A percentile compares a stretch with the other conserved stretches of the same genome.
Evolutionary conservation across 2,888 invertebrate species (phyloP).

Genomic region (Caradrina clavipalpis): DNA sequence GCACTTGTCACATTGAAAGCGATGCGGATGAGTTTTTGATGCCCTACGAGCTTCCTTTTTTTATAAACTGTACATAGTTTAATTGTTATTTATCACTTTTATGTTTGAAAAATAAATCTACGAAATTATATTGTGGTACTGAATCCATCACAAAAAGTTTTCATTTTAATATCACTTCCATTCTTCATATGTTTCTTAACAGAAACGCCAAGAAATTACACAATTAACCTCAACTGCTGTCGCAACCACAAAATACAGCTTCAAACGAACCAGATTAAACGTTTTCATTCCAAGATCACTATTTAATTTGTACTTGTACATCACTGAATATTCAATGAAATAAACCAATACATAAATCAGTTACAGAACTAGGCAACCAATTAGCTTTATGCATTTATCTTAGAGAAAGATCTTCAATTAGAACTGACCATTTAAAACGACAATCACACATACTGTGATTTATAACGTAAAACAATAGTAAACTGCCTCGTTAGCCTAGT

Average conservation of each 20-base stretch:
- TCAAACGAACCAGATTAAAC: conserved; percentile 24
- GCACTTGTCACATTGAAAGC: too few relatives aligned
- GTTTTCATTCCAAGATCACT: conserved; percentile 29
- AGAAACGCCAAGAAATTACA: conserved; percentile 25
- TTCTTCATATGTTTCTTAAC: conserved; percentile 30
- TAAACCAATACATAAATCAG: conserved; percentile 42
- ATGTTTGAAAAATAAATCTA: too few relatives aligned
- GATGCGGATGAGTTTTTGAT: too few relatives aligned
- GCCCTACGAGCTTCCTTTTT: too few relatives aligned
- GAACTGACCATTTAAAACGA: conserved; percentile 17
- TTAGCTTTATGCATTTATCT: conserved; percentile 47
- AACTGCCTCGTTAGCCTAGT: too few relatives aligned
- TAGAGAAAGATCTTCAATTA: conserved; percentile 37
- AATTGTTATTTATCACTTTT: too few relatives aligned
- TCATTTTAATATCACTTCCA: too few relatives aligned
- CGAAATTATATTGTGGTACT: too few relatives aligned
- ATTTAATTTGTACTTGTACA: conserved; percentile 43
- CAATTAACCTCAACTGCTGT: conserved; percentile 13
- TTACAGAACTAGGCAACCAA: conserved; percentile 37
- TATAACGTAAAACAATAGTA: conserved; percentile 29
- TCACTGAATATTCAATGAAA: conserved; percentile 52
- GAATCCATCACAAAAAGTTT: too few relatives aligned
- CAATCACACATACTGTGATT: conserved; percentile 27
- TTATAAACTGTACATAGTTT: too few relatives aligned
- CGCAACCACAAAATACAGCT: conserved; percentile 30